Conservation (phyloP, 2,797 vertebrate species). For the Danio jaintianensis region DNA sequence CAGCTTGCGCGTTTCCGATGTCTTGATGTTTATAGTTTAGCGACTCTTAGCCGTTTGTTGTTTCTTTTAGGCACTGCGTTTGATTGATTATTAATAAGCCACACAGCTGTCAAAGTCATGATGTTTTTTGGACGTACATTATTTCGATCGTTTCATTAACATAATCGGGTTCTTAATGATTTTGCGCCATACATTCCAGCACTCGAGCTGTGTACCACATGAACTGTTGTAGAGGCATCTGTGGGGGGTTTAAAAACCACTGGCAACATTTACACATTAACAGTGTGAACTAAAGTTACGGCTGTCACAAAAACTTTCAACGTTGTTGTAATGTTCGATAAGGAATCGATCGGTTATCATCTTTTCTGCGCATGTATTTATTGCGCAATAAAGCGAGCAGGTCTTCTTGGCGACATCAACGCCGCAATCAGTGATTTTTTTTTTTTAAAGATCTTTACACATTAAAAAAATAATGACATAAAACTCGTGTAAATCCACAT, state of each 20-base stretch:
- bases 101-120: conserved; percentile 2
- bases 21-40: conserved; percentile 13
- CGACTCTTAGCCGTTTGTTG: conserved; percentile 37
- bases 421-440: background rate
- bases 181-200: conserved; percentile 38
- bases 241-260: background rate
- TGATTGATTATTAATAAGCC: background rate
- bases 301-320: conserved; percentile 2
- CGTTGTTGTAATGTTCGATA: background rate
- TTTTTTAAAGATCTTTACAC: background rate
- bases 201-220: conserved; percentile 28
- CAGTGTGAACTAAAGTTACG: conserved; percentile 2
- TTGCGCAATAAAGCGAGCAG: conserved; percentile 37
- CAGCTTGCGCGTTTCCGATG: background rate
- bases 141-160: background rate
- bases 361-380: conserved; percentile 1
- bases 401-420: conserved; percentile 7
- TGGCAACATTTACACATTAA: background rate
- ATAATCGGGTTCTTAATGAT: background rate
- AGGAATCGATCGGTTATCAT: background rate
- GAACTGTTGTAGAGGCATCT: conserved; percentile 19
- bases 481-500: background rate
- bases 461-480: background rate
- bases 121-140: background rate
- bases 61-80: conserved; percentile 13